A percentile compares a stretch with the other conserved stretches of the same genome.
Conservation (phyloP, 2,888 invertebrate species). For the Chaitophorus viminalis region DNA sequence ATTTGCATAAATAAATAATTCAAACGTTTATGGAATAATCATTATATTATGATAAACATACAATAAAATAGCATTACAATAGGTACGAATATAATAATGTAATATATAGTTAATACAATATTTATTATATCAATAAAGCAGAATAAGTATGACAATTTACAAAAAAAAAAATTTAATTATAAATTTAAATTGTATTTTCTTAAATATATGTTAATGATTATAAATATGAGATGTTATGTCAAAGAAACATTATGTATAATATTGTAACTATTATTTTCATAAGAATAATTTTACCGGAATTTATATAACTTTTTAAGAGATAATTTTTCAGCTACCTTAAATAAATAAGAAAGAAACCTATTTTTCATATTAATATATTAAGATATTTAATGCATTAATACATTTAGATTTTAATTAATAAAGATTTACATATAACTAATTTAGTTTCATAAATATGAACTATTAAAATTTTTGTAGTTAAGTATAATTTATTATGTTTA, state of each 20-base stretch:
- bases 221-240: slow-evolving; percentile 25
- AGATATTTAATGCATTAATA: too few species aligned
- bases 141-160: slow-evolving; percentile 48
- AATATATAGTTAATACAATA: slow-evolving; percentile 36
- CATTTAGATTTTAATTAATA: neutral
- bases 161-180: slow-evolving; percentile 16
- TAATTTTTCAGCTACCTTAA: neutral
- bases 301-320: neutral
- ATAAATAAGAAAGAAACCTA: neutral
- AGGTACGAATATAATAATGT: slow-evolving; percentile 37
- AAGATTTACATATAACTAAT: neutral
- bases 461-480: neutral
- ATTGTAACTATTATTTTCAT: neutral
- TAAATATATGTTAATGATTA: slow-evolving; percentile 35
- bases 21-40: slow-evolving; percentile 43
- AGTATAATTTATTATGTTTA: neutral
- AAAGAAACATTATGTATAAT: slow-evolving; percentile 16
- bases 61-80: slow-evolving; percentile 54
- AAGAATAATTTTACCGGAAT: neutral
- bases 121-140: slow-evolving; percentile 44
- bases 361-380: neutral
- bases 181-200: neutral
- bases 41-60: slow-evolving; percentile 47
- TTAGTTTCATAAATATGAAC: neutral
- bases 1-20: neutral